phyloP scores from a whole-genome alignment of 2,797 vertebrate genomes.

The Sardinella longiceps region DNA sequence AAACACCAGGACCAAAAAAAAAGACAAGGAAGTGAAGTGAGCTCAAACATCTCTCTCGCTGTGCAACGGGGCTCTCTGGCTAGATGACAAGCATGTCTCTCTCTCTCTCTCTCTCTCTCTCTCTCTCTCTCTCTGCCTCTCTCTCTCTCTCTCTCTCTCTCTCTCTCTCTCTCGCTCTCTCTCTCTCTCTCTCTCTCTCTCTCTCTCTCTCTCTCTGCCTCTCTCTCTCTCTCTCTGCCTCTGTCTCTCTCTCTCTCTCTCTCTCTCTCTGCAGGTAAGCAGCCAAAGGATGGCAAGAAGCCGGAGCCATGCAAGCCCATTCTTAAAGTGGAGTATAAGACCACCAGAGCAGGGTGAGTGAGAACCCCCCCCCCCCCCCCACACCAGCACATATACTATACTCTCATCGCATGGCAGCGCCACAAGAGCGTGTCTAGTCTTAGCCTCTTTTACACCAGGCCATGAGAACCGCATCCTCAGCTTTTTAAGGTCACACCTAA shows the following conservation, averaged over 20 bases:
- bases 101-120: not conserved
- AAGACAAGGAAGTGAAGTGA: not conserved
- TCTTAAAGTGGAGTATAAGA: slow-evolving; percentile 99
- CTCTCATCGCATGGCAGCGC: not conserved
- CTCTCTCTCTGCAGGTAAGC: slow-evolving; percentile 81
- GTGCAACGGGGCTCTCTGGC: not conserved
- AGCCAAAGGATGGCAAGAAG: slow-evolving; percentile 98
- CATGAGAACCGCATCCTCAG: not conserved
- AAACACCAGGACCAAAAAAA: not conserved
- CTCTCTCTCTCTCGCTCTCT: not conserved
- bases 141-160: not conserved
- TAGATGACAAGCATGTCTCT: not conserved
- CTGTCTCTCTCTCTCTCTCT: not conserved
- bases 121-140: not conserved
- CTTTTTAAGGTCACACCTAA: not conserved
- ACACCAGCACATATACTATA: no score
- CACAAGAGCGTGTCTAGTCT: not conserved
- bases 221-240: not conserved
- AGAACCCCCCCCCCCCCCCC: no score
- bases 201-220: not conserved
- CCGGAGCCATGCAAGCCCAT: slow-evolving; percentile 98
- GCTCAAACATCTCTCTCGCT: not conserved
- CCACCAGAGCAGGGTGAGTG: slow-evolving; percentile 93
- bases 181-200: not conserved
- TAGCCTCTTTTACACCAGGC: not conserved